Percentiles rank a stretch among this genome's conserved stretches.
Evolutionary conservation across 1,140 invertebrate species (phyloP).

Genomic region (Sycobia sp.): DNA sequence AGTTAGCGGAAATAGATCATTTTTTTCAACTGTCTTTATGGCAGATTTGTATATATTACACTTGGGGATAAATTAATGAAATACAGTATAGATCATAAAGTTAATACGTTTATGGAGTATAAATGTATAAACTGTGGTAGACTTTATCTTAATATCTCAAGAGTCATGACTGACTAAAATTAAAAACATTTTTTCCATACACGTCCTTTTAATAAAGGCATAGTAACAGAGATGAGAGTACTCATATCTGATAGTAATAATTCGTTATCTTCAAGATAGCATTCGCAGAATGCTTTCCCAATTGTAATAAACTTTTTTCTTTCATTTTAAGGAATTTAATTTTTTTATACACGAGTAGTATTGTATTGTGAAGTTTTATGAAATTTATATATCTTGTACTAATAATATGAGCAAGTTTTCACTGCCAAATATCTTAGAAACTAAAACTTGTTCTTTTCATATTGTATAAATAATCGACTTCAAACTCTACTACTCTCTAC

Average conservation of each 20-base stretch:
- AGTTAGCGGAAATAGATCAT: constrained; percentile 36
- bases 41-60: constrained; percentile 54
- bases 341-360: neutral
- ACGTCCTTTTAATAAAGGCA: neutral
- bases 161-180: neutral
- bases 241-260: too few relatives aligned
- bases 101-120: constrained; percentile 45
- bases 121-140: constrained; percentile 57
- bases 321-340: neutral
- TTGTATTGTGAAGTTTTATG: too few relatives aligned
- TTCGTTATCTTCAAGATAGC: neutral
- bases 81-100: constrained; percentile 16
- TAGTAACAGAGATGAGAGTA: too few relatives aligned
- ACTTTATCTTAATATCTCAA: constrained; percentile 23
- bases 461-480: too few relatives aligned
- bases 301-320: neutral
- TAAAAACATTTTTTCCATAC: neutral
- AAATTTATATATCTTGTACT: neutral
- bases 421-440: too few relatives aligned
- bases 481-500: too few relatives aligned
- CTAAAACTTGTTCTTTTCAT: too few relatives aligned
- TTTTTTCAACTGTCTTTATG: constrained; percentile 41
- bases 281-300: constrained; percentile 1
- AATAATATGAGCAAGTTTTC: neutral
- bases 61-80: constrained; percentile 41